Evolutionary conservation across 2,113 vertebrate genomes (phyloP), one percentile per base, ranked within the genome.

Genomic region (Polypterus senegalus): DNA sequence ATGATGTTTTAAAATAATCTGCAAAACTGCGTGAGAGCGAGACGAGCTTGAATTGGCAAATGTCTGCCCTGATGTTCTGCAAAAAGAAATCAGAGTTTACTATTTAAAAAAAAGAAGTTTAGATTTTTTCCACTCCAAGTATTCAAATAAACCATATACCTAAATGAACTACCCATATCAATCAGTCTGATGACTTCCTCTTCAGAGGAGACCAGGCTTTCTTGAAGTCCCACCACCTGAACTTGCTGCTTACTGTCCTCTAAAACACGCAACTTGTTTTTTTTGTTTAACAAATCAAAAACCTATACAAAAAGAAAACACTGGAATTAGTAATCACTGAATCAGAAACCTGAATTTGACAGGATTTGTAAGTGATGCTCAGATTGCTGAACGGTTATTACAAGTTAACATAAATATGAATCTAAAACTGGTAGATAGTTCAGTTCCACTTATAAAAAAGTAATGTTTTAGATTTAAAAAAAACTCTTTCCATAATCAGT

Each of bases 241-340:
- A 99, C 89, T 74, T 96, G 90, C 73, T 98, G 96, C 53, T 91
- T 88, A 51, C 92, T 90, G 5, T 98, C 96, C 67, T 99, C 94
- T 62, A 99, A 71, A n/a, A 97, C 94, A 0, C 92, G 86, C 47
- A 98, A 81, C 69, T 90, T 92, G 65, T 89, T 69, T 70, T 97
- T 97, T 69, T 98, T 94, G 77, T 99, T 97, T 67, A 98, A 79
- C 63, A 99, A 81, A 67, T 99, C 96, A 64, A 91, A 99, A 44
- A 98, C 85, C 93, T 98, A 59, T 54, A 71, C 67, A 64, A 27
- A 11, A 48, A 27, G 57, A 65, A 7, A 7, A 45, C 6, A 60
- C 27, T 27, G 27, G 27, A 27, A 27, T 27, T 27, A 27, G 27
- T 27, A 27, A 46, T 47, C 9, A 54, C 5, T 27, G 47, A 55